Conservation (phyloP, 1,140 invertebrate species). For the Drosophila nikananu region DNA sequence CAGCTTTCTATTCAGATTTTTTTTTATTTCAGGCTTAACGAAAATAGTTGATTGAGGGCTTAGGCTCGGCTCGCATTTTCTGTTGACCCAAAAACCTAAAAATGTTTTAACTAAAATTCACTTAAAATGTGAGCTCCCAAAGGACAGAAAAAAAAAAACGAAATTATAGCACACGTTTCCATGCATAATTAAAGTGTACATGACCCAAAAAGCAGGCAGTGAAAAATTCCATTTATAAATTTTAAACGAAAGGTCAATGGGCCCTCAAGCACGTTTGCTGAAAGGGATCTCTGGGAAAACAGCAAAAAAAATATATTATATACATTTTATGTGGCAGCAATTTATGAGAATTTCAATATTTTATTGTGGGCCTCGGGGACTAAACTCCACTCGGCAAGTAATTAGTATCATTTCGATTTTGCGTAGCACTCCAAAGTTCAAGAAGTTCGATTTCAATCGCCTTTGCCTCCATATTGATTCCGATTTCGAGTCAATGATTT, state of each 20-base stretch:
- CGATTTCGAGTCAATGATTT: constrained; percentile 42
- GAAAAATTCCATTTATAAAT: constrained; percentile 34
- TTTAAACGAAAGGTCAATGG: constrained; percentile 22
- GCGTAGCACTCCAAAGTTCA: constrained; percentile 38
- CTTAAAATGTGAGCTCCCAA: constrained; percentile 28
- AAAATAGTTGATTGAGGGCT: constrained; percentile 27
- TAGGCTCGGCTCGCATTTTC: constrained; percentile 5
- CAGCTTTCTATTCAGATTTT: neutral
- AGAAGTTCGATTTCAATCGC: constrained; percentile 42
- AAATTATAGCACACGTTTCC: constrained; percentile 56
- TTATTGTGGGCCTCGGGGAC: constrained; percentile 21
- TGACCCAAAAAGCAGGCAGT: constrained; percentile 44
- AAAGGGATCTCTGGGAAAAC: constrained; percentile 19
- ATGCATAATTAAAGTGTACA: constrained; percentile 65
- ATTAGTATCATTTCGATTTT: constrained; percentile 46
- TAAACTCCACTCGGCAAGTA: constrained; percentile 19
- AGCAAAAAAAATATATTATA: neutral
- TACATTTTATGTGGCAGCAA: constrained; percentile 22
- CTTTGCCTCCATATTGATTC: constrained; percentile 33
- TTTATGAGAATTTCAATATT: constrained; percentile 39
- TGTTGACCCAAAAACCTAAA: constrained; percentile 31
- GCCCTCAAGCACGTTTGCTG: constrained; percentile 16
- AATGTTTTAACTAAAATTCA: constrained; percentile 37
- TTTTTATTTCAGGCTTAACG: constrained; percentile 6
- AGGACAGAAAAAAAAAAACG: constrained; percentile 1